Evolutionary conservation across 2,113 vertebrate species (phyloP).

Genomic region (Zosterops lateralis): DNA sequence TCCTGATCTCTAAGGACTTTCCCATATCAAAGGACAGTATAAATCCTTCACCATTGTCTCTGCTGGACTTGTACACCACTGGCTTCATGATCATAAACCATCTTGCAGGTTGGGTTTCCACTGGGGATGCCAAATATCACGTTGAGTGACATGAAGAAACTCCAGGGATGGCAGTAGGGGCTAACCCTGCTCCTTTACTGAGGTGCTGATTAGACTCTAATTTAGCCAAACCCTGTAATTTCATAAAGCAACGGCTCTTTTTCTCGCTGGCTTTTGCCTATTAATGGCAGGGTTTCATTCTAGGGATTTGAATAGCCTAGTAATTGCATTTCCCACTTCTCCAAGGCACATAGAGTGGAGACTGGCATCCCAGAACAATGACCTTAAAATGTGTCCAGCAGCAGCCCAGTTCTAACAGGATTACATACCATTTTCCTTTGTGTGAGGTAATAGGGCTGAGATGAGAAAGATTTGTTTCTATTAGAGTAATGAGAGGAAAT

Average conservation of each 20-base stretch:
- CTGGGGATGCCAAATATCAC: neutral
- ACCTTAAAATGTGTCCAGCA: conserved; percentile 64
- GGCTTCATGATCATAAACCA: neutral
- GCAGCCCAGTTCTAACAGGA: conserved; percentile 44
- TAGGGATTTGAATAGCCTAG: conserved; percentile 57
- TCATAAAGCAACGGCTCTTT: conserved; percentile 36
- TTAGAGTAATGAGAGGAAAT: conserved; percentile 58
- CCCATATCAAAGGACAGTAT: neutral
- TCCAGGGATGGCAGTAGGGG: neutral
- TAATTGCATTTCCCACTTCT: conserved; percentile 69
- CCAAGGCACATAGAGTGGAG: conserved; percentile 42
- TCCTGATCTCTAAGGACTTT: neutral
- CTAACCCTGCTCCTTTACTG: neutral
- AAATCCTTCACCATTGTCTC: neutral
- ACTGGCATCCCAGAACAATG: conserved; percentile 68
- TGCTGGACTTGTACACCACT: neutral
- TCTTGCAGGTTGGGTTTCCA: neutral
- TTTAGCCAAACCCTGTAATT: conserved; percentile 52
- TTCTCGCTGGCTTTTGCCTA: conserved; percentile 30
- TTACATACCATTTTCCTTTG: conserved; percentile 61
- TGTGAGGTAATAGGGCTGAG: conserved; percentile 52
- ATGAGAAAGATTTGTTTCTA: conserved; percentile 62
- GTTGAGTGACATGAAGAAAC: neutral
- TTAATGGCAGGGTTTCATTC: conserved; percentile 61
- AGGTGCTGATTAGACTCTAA: conserved; percentile 21